Conservation (phyloP, 2,888 invertebrate genomes). For the Drosophila mimetica region DNA sequence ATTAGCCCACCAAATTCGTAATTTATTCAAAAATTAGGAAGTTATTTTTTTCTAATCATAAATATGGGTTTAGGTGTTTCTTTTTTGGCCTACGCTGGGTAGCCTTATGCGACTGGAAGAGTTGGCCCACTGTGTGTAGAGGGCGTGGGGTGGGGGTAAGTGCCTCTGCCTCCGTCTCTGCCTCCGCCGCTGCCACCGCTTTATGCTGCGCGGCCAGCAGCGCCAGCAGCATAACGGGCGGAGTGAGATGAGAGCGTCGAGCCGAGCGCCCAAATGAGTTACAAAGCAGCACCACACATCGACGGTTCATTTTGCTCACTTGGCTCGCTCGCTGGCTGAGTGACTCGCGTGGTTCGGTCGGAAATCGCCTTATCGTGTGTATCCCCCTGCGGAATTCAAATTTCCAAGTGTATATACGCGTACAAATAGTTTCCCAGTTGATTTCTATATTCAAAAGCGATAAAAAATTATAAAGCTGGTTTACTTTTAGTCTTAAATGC, state of each 20-base stretch:
- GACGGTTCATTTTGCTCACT: slow-evolving; percentile 52
- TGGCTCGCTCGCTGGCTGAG: slow-evolving; percentile 38
- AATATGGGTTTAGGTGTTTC: not conserved
- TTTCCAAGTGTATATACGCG: not conserved
- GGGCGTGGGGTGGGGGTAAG: slow-evolving; percentile 13
- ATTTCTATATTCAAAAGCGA: slow-evolving; percentile 16
- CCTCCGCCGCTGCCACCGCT: slow-evolving; percentile 36
- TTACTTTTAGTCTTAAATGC: slow-evolving; percentile 1
- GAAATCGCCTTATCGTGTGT: slow-evolving; percentile 37
- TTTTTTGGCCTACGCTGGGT: slow-evolving; percentile 50
- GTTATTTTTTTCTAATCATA: not conserved
- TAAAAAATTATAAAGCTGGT: slow-evolving; percentile 12
- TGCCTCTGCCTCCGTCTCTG: slow-evolving; percentile 35
- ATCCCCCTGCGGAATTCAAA: slow-evolving; percentile 26
- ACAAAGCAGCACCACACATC: slow-evolving; percentile 69
- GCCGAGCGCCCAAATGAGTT: slow-evolving; percentile 57
- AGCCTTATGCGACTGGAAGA: slow-evolving; percentile 42
- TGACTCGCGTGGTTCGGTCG: slow-evolving; percentile 43
- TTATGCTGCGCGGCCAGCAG: slow-evolving; percentile 34
- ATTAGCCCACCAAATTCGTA: not conserved
- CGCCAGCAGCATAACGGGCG: slow-evolving; percentile 37
- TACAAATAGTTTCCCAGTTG: not conserved
- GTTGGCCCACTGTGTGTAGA: slow-evolving; percentile 22
- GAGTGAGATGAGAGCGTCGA: slow-evolving; percentile 41
- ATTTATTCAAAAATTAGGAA: not conserved